Percentiles rank a stretch among this genome's conserved stretches.
Conservation (phyloP, 2,113 vertebrate species). For the Hypanus sabinus region DNA sequence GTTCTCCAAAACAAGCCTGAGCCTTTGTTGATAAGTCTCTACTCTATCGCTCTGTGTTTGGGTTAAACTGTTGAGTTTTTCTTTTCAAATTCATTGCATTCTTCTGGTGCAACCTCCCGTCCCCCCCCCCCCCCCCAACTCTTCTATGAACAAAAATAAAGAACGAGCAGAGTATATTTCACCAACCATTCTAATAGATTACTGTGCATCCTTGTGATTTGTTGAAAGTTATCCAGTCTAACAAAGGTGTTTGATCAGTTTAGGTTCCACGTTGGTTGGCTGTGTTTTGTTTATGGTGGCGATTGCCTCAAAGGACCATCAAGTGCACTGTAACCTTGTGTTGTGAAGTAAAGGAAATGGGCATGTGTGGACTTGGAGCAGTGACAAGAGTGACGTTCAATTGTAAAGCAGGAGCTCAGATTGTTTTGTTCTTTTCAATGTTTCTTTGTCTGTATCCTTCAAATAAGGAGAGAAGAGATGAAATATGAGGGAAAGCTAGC, state of each 20-base stretch:
- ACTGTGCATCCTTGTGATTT: neutral
- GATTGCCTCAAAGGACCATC: neutral
- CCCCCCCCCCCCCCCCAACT: too few relatives aligned
- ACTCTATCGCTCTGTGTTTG: neutral
- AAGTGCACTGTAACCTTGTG: neutral
- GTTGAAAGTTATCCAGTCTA: neutral
- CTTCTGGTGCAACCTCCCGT: too few relatives aligned
- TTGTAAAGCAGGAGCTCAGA: neutral
- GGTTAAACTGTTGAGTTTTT: neutral
- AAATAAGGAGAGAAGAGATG: too few relatives aligned
- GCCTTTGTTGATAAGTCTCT: neutral
- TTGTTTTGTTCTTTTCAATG: neutral
- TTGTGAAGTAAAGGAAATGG: neutral
- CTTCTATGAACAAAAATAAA: too few relatives aligned
- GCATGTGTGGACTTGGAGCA: neutral
- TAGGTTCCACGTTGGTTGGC: neutral
- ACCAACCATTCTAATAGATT: neutral
- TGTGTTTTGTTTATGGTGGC: neutral
- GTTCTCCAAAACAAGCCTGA: neutral
- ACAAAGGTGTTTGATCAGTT: neutral
- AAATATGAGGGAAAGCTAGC: too few relatives aligned
- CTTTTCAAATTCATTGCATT: constrained; percentile 18
- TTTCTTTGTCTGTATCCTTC: neutral
- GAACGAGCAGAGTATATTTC: neutral
- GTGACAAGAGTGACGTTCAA: neutral